A percentile compares a stretch with the other conserved stretches of the same genome.
These are phyloP conservation scores for Dipus sagitta DNA, from an alignment of 2,797 vertebrate genomes.

Conservation along the genomic window DNA sequence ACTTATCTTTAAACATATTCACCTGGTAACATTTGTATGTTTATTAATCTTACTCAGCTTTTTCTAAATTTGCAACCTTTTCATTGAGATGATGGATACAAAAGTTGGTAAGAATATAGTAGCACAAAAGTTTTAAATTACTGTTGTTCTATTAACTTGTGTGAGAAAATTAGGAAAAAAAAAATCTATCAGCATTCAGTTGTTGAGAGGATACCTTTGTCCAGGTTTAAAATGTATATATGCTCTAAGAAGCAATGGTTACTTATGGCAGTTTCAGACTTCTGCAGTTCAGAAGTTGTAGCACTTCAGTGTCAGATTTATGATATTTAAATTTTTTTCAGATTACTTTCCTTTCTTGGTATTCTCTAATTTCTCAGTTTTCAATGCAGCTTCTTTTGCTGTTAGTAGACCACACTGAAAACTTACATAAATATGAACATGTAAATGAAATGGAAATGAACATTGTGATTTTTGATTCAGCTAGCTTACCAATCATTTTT, in stretches of 20 bases:
- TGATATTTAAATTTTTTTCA: conserved; percentile 21
- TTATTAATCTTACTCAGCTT: conserved; percentile 43
- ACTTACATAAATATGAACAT: not conserved
- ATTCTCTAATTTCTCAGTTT: conserved; percentile 14
- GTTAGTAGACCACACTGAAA: not conserved
- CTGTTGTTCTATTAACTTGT: conserved; percentile 35
- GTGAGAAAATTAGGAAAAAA: not conserved
- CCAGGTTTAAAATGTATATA: not conserved
- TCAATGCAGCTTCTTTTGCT: not conserved
- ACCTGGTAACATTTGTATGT: not conserved
- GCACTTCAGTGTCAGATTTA: not conserved
- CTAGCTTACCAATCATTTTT: not conserved
- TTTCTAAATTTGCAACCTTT: conserved; percentile 40
- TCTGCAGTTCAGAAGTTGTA: not conserved
- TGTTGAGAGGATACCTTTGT: not conserved
- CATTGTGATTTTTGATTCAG: conserved; percentile 40
- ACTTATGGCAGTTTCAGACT: conserved; percentile 7
- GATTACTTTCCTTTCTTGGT: not conserved
- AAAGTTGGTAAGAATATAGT: not conserved
- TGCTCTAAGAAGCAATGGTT: conserved; percentile 20
- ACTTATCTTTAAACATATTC: not conserved
- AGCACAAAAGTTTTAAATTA: not conserved
- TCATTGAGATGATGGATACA: conserved; percentile 1
- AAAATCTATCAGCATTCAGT: not conserved
- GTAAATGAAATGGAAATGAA: conserved; percentile 29